phyloP scores from a whole-genome alignment of 2,113 vertebrate genomes.

The Cairina moschata region DNA sequence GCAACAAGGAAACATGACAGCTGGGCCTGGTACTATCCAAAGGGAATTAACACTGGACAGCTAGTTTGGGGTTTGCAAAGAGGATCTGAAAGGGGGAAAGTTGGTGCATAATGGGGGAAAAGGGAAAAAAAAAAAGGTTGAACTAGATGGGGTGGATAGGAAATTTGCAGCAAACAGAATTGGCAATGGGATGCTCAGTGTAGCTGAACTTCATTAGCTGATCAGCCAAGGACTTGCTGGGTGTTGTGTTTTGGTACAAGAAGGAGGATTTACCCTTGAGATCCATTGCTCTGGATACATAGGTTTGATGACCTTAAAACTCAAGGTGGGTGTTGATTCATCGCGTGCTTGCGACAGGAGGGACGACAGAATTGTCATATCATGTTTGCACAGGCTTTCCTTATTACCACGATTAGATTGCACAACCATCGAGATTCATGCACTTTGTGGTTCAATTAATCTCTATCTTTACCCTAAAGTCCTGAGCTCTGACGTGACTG shows the following conservation, averaged over 20 bases:
- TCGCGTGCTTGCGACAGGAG: neutral
- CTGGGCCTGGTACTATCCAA: neutral
- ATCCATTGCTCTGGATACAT: neutral
- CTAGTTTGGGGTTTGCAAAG: neutral
- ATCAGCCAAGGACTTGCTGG: fast-evolving
- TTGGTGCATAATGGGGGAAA: fast-evolving
- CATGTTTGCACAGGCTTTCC: neutral
- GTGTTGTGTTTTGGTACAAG: neutral
- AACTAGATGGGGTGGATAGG: neutral
- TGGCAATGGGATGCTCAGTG: neutral
- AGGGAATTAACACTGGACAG: neutral
- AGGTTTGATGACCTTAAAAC: neutral
- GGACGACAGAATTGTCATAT: neutral
- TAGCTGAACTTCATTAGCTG: neutral
- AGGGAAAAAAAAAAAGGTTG: neutral
- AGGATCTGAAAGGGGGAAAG: neutral
- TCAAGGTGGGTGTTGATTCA: neutral
- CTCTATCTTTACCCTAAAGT: neutral
- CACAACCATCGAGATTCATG: neutral
- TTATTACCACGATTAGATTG: neutral
- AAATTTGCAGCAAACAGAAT: neutral
- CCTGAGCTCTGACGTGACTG: neutral
- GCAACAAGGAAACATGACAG: neutral
- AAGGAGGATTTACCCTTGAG: neutral
- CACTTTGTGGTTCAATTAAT: neutral